These are phyloP conservation scores for Pteronura brasiliensis DNA, from an alignment of 2,113 vertebrate species.

Conservation along the genomic window DNA sequence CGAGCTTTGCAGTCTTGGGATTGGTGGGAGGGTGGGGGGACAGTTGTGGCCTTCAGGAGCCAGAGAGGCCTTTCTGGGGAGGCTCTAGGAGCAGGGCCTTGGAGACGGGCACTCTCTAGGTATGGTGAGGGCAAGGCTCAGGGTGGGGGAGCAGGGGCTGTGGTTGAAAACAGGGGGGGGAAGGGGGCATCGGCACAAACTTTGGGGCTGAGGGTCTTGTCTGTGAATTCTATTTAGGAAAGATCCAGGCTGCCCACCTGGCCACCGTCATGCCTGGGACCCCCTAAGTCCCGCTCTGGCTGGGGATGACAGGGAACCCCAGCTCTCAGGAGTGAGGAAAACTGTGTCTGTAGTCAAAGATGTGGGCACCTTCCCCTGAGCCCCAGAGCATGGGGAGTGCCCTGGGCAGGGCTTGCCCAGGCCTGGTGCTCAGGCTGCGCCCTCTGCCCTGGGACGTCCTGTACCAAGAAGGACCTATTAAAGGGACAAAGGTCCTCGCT, in stretches of 20 bases:
- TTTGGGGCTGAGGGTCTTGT: no score
- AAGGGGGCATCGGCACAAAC: accelerated
- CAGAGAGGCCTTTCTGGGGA: conserved; percentile 33
- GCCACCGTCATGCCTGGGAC: neutral
- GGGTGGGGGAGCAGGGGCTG: neutral
- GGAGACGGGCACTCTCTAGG: neutral
- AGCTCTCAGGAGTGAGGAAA: neutral
- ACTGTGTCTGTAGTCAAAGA: neutral
- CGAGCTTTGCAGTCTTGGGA: neutral
- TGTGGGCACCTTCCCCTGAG: neutral
- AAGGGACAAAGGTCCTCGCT: conserved; percentile 71
- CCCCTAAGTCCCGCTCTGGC: neutral
- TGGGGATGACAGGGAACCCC: neutral
- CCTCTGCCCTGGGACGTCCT: conserved; percentile 70
- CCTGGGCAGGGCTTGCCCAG: conserved; percentile 61
- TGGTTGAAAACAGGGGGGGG: neutral
- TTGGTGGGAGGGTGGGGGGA: neutral
- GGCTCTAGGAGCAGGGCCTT: neutral
- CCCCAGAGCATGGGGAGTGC: conserved; percentile 49
- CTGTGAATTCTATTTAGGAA: neutral
- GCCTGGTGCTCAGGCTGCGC: conserved; percentile 55
- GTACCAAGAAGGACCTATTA: conserved; percentile 71
- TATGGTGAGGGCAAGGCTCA: neutral
- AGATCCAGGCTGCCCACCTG: neutral
- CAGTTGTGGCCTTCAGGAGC: neutral